Evolutionary conservation across 2,888 invertebrate species (phyloP), one percentile per base, ranked within the genome.

Genomic region (Seira musarum): DNA sequence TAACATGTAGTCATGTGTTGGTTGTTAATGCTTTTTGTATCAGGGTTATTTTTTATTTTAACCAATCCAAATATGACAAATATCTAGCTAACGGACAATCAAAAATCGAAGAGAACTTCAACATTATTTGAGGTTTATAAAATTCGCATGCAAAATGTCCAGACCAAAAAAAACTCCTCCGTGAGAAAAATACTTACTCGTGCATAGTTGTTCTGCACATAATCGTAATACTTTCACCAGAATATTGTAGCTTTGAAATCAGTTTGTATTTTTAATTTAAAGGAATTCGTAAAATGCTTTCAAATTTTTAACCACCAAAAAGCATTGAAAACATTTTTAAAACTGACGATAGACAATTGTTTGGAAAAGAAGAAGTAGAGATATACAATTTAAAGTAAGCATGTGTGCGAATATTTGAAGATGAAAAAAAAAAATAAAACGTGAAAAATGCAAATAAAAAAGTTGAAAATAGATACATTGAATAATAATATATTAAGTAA

Each of bases 401-500:
- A 60, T 5, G 60, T 21, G 60, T 21, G 60, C 60, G 19, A 21
- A 2, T 53, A 2, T 53, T 53, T 2, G 13, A 53, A 53, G 15
- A 53, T n/a, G 13, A 60, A 60, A 60, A 60, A 60, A 5, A 69
- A n/a, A n/a, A 69, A 57, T 21, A 60, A 17, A 69, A 25, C 10
- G 22, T 30, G 64, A 22, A 17, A 22, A 63, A 61, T 15, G 53
- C 15, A n/a, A 60, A 65, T 25, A 30, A 57, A n/a, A 53, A 10
- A 57, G n/a, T 40, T 35, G 35, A 63, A n/a, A 57, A 17, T 61
- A 35, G n/a, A 60, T 65, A 35, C 57, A 35, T 35, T 49, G 49
- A 30, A 46, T 24, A 60, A 61, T 35, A 30, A 40, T 67, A 67
- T 35, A 40, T 63, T 15, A 66, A 53, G 60, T 40, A 63, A 65